Conservation (phyloP, 1,140 invertebrate species). For the Drosophila busckii region DNA sequence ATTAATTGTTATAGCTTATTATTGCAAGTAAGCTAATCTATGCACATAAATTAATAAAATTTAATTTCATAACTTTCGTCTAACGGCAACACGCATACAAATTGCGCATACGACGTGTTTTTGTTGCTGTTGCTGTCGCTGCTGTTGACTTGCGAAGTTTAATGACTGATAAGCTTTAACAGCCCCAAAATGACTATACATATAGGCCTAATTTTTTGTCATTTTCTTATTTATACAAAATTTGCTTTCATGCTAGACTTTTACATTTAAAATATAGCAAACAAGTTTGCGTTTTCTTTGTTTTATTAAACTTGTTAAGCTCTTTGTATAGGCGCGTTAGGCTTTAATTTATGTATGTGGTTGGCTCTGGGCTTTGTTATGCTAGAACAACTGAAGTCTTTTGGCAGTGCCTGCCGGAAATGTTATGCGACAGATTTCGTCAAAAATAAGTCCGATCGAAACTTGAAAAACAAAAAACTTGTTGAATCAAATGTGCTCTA, state of each 20-base stretch:
- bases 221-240: slow-evolving; percentile 1
- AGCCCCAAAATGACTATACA: slow-evolving; percentile 29
- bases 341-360: no score
- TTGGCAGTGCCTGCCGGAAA: slow-evolving; percentile 22
- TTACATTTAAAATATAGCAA: no score
- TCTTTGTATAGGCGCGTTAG: no score
- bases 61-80: slow-evolving; percentile 23
- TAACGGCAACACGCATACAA: slow-evolving; percentile 25
- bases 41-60: no score
- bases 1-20: no score
- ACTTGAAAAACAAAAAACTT: slow-evolving; percentile 44
- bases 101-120: slow-evolving; percentile 34
- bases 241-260: neutral
- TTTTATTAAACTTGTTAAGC: no score
- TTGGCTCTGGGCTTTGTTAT: no score
- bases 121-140: slow-evolving; percentile 26
- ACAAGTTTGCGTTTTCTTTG: no score
- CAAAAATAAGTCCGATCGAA: slow-evolving; percentile 16
- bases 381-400: slow-evolving; percentile 2
- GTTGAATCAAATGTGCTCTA: slow-evolving; percentile 40
- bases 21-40: no score
- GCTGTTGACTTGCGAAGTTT: slow-evolving; percentile 42
- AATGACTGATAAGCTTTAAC: slow-evolving; percentile 64
- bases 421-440: slow-evolving; percentile 19
- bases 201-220: slow-evolving; percentile 9